Evolutionary conservation across 2,888 invertebrate species (phyloP).

Genomic region (Tenthredo amoena): DNA sequence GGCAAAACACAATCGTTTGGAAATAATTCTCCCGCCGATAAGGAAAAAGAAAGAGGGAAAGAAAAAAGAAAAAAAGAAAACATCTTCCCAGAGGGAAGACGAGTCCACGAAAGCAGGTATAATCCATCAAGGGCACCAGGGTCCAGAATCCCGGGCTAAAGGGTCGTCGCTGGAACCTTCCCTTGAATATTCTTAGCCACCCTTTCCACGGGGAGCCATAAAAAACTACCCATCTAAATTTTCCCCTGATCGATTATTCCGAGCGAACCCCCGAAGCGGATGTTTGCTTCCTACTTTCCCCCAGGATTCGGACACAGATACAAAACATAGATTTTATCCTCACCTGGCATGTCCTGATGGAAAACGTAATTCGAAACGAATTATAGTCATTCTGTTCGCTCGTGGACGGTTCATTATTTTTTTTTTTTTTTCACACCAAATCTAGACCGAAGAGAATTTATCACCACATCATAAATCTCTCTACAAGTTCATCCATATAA

Average conservation of each 20-base stretch:
- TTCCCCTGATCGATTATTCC: slow-evolving; percentile 48
- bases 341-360: background rate
- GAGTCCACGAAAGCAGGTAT: slow-evolving; percentile 5
- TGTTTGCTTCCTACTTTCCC: background rate
- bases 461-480: background rate
- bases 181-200: slow-evolving; percentile 1
- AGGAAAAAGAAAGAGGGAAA: background rate
- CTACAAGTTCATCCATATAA: background rate
- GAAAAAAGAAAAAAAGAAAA: background rate
- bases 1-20: background rate
- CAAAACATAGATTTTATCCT: background rate
- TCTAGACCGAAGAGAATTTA: background rate
- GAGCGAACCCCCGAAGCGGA: background rate
- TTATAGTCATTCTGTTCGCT: background rate
- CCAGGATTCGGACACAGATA: background rate
- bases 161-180: background rate
- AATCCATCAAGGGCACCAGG: slow-evolving; percentile 9
- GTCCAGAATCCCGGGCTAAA: slow-evolving; percentile 16
- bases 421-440: background rate
- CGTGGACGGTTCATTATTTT: background rate
- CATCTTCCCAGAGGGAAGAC: background rate
- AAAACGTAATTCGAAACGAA: background rate
- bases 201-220: slow-evolving; percentile 35
- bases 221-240: slow-evolving; percentile 50
- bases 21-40: background rate